Conservation (phyloP, 2,888 invertebrate species). For the Copidosoma aretas region DNA sequence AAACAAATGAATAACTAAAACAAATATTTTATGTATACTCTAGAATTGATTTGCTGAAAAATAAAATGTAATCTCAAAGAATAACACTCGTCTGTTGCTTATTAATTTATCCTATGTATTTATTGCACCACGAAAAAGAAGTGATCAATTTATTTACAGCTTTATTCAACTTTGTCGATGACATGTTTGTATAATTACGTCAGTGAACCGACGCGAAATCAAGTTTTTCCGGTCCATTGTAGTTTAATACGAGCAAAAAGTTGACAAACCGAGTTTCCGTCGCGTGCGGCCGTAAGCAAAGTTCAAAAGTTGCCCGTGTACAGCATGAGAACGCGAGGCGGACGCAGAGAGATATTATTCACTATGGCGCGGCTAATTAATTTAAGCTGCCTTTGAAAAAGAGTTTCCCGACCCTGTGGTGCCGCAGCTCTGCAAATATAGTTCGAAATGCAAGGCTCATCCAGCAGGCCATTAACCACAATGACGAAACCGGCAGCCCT, state of each 20-base stretch:
- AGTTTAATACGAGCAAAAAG: neutral
- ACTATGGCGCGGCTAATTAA: slow-evolving; percentile 23
- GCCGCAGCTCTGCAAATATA: slow-evolving; percentile 7
- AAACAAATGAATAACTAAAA: neutral
- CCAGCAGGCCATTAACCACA: slow-evolving; percentile 41
- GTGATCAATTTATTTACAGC: no score
- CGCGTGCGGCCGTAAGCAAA: neutral
- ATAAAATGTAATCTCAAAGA: neutral
- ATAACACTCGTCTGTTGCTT: neutral
- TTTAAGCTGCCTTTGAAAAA: slow-evolving; percentile 19
- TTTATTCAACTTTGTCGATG: no score
- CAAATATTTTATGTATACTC: neutral
- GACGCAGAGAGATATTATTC: slow-evolving; percentile 10
- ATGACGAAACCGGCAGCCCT: slow-evolving; percentile 41
- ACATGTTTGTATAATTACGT: neutral
- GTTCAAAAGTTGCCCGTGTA: slow-evolving; percentile 7
- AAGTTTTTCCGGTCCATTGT: neutral
- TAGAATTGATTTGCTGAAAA: neutral
- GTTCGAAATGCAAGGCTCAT: slow-evolving; percentile 6
- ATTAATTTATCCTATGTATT: neutral
- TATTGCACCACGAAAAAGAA: neutral
- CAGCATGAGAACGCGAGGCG: neutral
- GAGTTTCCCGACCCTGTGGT: neutral
- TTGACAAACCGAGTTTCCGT: slow-evolving; percentile 2
- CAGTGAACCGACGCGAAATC: neutral